Evolutionary conservation across 2,888 invertebrate species (phyloP), one percentile per base, ranked within the genome.

Genomic region (Spialia ferax): DNA sequence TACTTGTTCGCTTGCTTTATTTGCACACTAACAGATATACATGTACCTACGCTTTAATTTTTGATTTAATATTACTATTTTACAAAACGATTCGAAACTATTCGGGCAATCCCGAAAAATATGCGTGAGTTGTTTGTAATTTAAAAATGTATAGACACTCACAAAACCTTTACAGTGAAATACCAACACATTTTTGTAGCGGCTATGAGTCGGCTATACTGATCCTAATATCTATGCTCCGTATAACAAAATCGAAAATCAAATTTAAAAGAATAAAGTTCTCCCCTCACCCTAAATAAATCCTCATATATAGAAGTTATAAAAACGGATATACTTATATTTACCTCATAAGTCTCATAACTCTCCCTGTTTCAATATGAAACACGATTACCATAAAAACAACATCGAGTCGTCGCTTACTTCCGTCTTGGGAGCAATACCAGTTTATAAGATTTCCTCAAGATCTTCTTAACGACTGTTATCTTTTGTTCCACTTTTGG

Each of bases 381-480:
- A 65, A 59, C 29, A 35, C 57, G 38, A 57, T 64, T 52, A 59
- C 50, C 59, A 59, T 65, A 65, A 65, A 59, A 65, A 65, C 38
- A 65, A 65, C 59, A 65, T 65, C 38, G 11, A 32, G 1, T 32
- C 48, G 26, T 13, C n/a, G 63, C 29, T 29, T 29, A 60, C 8
- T 65, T 65, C 52, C 38, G 52, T 54, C 38, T n/a, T 18, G 15
- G 29, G 35, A 42, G 38, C 65, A 57, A 57, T 29, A 26, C 38
- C 22, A 38, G 20, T 65, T 65, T 48, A 59, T 65, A 65, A 59
- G 65, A 59, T 65, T 65, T 65, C 65, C 65, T 65, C n/a, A 4
- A 42, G 11, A 57, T 13, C 11, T 35, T 11, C 32, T 32, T 32
- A 32, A 32, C 32, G 32, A 6, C n/a, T n/a, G n/a, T n/a, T n/a